Conservation (phyloP, 2,888 invertebrate species). For the Cyclophora albipunctata region DNA sequence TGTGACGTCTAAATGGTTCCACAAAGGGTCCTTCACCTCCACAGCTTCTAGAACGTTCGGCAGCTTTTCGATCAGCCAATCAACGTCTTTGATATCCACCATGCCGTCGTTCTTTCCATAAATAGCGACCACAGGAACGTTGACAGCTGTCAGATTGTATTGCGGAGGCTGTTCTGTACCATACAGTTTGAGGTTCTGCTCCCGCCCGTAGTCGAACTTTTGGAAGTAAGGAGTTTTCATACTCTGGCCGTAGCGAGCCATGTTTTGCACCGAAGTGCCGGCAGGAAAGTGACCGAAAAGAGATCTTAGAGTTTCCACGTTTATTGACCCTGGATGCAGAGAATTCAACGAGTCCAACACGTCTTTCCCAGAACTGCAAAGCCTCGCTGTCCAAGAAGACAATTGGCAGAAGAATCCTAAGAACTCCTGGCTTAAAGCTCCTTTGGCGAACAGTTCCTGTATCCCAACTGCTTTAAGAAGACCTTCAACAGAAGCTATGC, state of each 20-base stretch:
- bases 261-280: slow-evolving; percentile 42
- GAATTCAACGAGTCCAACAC: slow-evolving; percentile 31
- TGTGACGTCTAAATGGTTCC: slow-evolving; percentile 30
- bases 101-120: slow-evolving; percentile 71
- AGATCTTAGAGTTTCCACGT: slow-evolving; percentile 29
- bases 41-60: slow-evolving; percentile 73
- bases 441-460: slow-evolving; percentile 41
- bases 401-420: slow-evolving; percentile 42
- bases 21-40: slow-evolving; percentile 66
- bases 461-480: slow-evolving; percentile 26
- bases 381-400: slow-evolving; percentile 22
- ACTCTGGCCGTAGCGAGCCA: slow-evolving; percentile 50
- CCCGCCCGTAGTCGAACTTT: slow-evolving; percentile 48
- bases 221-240: slow-evolving; percentile 31
- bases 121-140: slow-evolving; percentile 39
- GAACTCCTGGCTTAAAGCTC: slow-evolving; percentile 37
- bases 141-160: slow-evolving; percentile 42
- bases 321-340: slow-evolving; percentile 42
- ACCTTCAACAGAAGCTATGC: slow-evolving; percentile 23
- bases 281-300: slow-evolving; percentile 48
- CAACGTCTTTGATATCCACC: slow-evolving; percentile 75
- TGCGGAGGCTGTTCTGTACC: slow-evolving; percentile 36
- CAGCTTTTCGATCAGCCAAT: slow-evolving; percentile 65
- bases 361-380: slow-evolving; percentile 29
- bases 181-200: slow-evolving; percentile 37